These are phyloP conservation scores for Dasypolia templi DNA, from an alignment of 2,888 invertebrate species.

Conservation along the genomic window DNA sequence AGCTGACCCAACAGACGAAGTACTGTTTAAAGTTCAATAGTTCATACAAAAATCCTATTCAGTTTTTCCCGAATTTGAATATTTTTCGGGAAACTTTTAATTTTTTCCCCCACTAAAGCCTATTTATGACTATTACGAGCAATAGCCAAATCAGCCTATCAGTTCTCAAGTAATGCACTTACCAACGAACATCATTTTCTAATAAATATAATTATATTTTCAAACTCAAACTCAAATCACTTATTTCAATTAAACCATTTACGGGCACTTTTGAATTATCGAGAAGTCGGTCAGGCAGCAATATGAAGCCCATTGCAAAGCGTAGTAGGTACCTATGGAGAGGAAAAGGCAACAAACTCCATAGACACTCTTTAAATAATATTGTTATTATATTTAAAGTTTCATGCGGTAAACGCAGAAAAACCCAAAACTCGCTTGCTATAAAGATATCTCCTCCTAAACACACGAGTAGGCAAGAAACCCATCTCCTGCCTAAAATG, in stretches of 20 bases:
- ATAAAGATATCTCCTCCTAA: not conserved
- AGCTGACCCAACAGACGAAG: not conserved
- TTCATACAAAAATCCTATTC: not conserved
- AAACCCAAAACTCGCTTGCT: not conserved
- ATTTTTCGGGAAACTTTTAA: not conserved
- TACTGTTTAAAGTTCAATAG: not conserved
- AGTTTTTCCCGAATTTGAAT: not conserved
- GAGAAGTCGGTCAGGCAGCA: too few species aligned
- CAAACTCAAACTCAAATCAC: too few species aligned
- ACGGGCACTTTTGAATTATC: too few species aligned
- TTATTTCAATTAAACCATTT: too few species aligned
- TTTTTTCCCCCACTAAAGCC: too few species aligned
- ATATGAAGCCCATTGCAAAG: too few species aligned
- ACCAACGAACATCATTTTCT: not conserved
- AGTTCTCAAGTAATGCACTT: not conserved
- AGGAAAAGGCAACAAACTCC: too few species aligned
- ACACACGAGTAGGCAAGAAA: not conserved
- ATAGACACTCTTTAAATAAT: too few species aligned
- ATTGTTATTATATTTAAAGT: too few species aligned
- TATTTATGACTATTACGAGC: not conserved
- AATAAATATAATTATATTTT: too few species aligned
- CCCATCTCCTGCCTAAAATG: conserved; percentile 1
- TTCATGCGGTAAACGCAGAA: not conserved
- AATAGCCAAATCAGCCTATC: not conserved
- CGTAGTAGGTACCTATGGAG: too few species aligned